Conservation (phyloP, 2,888 invertebrate species). For the Andrena bicolor region DNA sequence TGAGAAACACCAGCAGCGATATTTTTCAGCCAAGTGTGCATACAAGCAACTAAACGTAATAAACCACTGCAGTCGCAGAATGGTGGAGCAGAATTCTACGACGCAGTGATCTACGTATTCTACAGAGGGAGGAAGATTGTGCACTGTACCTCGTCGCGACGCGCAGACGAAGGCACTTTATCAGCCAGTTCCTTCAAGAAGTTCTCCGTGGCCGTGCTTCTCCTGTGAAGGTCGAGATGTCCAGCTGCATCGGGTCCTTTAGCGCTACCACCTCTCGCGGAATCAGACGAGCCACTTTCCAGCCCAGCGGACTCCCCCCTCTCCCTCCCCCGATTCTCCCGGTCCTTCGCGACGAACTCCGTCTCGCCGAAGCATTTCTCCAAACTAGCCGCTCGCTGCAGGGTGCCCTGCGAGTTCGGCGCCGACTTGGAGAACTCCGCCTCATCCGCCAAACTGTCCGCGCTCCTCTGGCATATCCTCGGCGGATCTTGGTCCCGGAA, state of each 20-base stretch:
- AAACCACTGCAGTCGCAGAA: not conserved
- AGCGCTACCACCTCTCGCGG: constrained; percentile 59
- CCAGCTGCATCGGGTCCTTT: constrained; percentile 14
- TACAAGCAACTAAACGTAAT: too few species aligned
- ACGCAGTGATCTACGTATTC: not conserved
- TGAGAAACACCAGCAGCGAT: too few species aligned
- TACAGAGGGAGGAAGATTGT: not conserved
- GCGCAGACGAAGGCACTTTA: constrained; percentile 73
- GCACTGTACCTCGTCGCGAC: constrained; percentile 53
- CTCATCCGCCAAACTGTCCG: constrained; percentile 74
- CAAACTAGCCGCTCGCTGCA: constrained; percentile 74
- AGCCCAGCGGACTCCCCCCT: constrained; percentile 56
- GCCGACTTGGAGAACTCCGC: constrained; percentile 72
- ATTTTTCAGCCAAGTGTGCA: too few species aligned
- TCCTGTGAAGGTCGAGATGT: constrained; percentile 49
- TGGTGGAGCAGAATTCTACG: not conserved
- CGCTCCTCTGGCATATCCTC: constrained; percentile 75
- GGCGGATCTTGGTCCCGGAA: constrained; percentile 82
- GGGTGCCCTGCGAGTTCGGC: constrained; percentile 74
- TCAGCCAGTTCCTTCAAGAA: constrained; percentile 72
- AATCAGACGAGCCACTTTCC: constrained; percentile 62
- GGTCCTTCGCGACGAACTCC: constrained; percentile 72
- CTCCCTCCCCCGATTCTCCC: constrained; percentile 66
- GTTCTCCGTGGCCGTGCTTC: constrained; percentile 67
- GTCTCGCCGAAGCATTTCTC: constrained; percentile 80